A percentile compares a stretch with the other conserved stretches of the same genome.
phyloP scores from a whole-genome alignment of 2,888 invertebrate genomes.

The Cheilosia pagana region DNA sequence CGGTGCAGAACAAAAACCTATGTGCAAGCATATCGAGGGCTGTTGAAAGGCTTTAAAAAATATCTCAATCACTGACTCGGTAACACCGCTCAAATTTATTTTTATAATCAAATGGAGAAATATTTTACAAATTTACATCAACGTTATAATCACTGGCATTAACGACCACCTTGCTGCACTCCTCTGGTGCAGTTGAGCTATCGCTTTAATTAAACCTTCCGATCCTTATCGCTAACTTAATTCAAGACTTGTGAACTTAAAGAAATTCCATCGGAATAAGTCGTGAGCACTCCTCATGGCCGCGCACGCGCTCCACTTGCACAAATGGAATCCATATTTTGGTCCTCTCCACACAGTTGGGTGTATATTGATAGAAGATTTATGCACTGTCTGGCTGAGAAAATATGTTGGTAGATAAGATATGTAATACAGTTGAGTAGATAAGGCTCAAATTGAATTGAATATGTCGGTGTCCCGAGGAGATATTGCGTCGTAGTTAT shows the following conservation, averaged over 20 bases:
- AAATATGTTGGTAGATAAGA: conserved; percentile 68
- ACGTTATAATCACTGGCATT: too few relatives aligned
- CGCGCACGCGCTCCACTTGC: background rate
- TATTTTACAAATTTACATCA: too few relatives aligned
- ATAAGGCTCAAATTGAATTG: conserved; percentile 55
- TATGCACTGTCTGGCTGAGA: conserved; percentile 55
- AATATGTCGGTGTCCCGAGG: conserved; percentile 36
- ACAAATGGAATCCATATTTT: conserved; percentile 50
- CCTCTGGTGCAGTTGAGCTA: conserved; percentile 1
- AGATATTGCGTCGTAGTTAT: background rate
- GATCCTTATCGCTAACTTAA: conserved; percentile 57
- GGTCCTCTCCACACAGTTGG: conserved; percentile 7
- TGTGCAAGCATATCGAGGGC: too few relatives aligned
- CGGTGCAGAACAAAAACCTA: too few relatives aligned
- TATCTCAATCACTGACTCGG: too few relatives aligned
- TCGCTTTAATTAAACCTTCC: conserved; percentile 58
- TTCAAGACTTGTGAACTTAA: conserved; percentile 56
- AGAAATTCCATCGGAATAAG: conserved; percentile 19
- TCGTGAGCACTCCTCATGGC: conserved; percentile 7
- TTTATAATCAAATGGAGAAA: too few relatives aligned
- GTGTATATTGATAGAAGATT: conserved; percentile 48
- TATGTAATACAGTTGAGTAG: conserved; percentile 52
- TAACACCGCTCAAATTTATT: too few relatives aligned
- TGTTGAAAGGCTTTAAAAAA: too few relatives aligned
- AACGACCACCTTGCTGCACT: conserved; percentile 11